Base-by-base conservation (phyloP, 2,113 vertebrate species). In the Scomber japonicus region DNA sequence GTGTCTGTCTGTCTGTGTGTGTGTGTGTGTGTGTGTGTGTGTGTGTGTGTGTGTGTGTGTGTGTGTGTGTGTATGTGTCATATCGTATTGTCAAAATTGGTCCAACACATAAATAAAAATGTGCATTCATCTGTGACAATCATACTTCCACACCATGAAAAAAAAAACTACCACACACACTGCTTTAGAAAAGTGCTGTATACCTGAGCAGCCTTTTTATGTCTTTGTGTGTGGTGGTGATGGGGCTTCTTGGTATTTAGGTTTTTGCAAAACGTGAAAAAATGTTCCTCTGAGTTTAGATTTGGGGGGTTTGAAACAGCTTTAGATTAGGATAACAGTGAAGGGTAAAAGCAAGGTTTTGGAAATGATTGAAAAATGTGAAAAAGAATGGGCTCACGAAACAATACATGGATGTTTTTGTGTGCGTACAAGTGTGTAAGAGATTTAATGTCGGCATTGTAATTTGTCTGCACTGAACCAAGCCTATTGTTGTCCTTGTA, bases 401-500 rank as follows among this genome's bases (percentile, higher is more conserved):
- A 73, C 45, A 67, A 30, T 61, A 50, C 11, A 31, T 49, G 21
- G 44, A 27, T 60, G 19, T 78, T 17, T 75, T 55, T 66, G 59
- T 66, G 68, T 61, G 56, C 0, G 5, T 50, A 75, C 40, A 21
- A 59, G 35, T 60, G 76, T 30, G 78, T 11, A 10, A 15, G 31
- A 76, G 67, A 85, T 81, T 77, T 80, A 30, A 30, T 88, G 74
- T 87, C 78, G 66, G 75, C 3, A 0, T 75, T 84, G 75, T 89
- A 80, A 86, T 89, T 87, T 67, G 61, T 56, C 81, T 80, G 76
- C 82, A 83, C 56, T 87, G 87, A 84, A 85, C 80, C 88, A 14
- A 82, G 77, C 78, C 69, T 16, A 73, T 75, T 91, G 83, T 89
- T 92, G 88, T 88, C 80, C 80, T 85, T 91, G 82, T 87, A 91